Evolutionary conservation across 2,888 invertebrate species (phyloP).

Genomic region (Caenorhabditis sulstoni): DNA sequence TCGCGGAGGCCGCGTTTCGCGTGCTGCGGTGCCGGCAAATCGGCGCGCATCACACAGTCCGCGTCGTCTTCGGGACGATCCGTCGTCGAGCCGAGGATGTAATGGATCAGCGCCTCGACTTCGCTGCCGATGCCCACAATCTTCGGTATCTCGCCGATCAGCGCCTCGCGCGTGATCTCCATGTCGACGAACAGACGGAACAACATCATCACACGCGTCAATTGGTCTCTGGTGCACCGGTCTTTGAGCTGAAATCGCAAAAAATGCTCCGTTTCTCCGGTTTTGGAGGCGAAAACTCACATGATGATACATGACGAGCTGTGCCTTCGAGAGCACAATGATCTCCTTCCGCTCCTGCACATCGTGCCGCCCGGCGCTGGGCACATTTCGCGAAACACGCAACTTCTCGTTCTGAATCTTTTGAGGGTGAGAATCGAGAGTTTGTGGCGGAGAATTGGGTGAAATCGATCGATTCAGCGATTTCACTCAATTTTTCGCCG

Average conservation of each 20-base stretch:
- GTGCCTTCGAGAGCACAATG: constrained; percentile 13
- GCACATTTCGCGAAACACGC: neutral
- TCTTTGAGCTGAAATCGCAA: constrained; percentile 12
- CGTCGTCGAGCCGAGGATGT: constrained; percentile 7
- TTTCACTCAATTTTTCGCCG: too few species aligned
- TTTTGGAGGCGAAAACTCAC: neutral
- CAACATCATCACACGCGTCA: neutral
- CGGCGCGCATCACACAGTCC: constrained; percentile 16
- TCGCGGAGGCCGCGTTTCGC: constrained; percentile 28
- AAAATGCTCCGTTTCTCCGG: constrained; percentile 3
- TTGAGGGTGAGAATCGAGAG: too few species aligned
- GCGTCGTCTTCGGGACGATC: neutral
- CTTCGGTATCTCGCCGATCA: constrained; percentile 7
- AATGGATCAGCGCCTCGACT: neutral
- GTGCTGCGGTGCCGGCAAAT: constrained; percentile 18
- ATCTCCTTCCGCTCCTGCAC: neutral
- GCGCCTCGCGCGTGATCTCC: constrained; percentile 6
- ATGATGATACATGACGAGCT: constrained; percentile 7
- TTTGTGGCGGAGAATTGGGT: too few species aligned
- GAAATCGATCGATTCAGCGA: too few species aligned
- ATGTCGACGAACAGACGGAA: constrained; percentile 7
- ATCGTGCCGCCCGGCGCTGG: neutral
- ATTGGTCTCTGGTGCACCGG: neutral
- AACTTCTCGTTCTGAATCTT: constrained; percentile 16
- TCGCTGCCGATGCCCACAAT: constrained; percentile 4